Conservation (phyloP, 1,140 invertebrate species). For the Elysia chlorotica region DNA sequence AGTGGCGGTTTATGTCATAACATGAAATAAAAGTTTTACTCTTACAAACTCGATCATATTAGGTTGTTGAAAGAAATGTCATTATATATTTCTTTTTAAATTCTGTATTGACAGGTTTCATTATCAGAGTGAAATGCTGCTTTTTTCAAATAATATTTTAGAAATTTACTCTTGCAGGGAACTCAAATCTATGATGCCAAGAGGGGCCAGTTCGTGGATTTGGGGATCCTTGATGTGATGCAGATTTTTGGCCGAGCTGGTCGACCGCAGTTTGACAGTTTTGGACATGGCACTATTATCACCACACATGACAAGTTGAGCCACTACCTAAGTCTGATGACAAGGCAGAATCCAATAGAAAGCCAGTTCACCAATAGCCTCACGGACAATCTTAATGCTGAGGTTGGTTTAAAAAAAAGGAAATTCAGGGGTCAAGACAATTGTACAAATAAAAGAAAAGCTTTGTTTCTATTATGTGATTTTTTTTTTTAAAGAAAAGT, state of each 20-base stretch:
- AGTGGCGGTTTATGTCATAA: no score
- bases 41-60: no score
- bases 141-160: no score
- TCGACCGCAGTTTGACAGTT: conserved; percentile 77
- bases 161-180: conserved; percentile 73
- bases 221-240: conserved; percentile 96
- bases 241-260: conserved; percentile 99
- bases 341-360: conserved; percentile 97
- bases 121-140: no score
- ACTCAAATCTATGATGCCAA: conserved; percentile 98
- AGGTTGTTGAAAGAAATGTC: no score
- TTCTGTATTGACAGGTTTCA: no score
- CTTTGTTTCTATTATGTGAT: conserved; percentile 2
- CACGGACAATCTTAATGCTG: conserved; percentile 97
- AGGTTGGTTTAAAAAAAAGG: conserved; percentile 71
- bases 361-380: conserved; percentile 92
- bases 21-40: no score
- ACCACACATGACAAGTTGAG: conserved; percentile 90
- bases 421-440: no score
- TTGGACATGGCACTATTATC: conserved; percentile 92
- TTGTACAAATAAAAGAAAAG: no score
- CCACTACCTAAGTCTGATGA: conserved; percentile 92
- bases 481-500: no score
- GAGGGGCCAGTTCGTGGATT: conserved; percentile 90
- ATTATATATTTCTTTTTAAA: no score